Evolutionary conservation across 2,797 vertebrate genomes (phyloP).

Genomic region (Melanotaenia pygmaea): DNA sequence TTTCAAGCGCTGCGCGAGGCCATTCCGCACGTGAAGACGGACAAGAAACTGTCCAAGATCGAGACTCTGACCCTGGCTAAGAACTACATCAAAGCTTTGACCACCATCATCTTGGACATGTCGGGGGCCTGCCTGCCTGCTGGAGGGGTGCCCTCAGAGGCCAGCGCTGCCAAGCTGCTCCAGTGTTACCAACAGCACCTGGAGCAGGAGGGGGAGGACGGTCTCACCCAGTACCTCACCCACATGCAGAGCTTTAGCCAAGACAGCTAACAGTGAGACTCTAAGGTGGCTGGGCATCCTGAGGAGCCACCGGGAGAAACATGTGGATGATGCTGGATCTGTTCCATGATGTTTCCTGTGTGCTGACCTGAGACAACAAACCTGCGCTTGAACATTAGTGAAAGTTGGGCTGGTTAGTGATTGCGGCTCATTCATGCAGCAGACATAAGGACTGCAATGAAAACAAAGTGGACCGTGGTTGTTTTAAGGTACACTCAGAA

Average conservation of each 20-base stretch:
- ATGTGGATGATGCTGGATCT: slow-evolving; percentile 11
- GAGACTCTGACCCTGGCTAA: slow-evolving; percentile 98
- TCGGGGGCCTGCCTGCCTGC: slow-evolving; percentile 86
- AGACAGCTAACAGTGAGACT: slow-evolving; percentile 78
- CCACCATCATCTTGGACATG: slow-evolving; percentile 93
- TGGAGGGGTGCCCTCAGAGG: slow-evolving; percentile 73
- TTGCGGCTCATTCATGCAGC: slow-evolving; percentile 7
- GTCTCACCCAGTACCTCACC: slow-evolving; percentile 87
- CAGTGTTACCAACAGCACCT: slow-evolving; percentile 90
- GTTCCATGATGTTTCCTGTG: slow-evolving; percentile 10
- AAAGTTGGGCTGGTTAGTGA: neutral
- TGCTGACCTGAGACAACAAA: slow-evolving; percentile 8
- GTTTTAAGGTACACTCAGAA: slow-evolving; percentile 19
- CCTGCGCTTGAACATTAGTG: slow-evolving; percentile 13
- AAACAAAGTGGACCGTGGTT: slow-evolving; percentile 13
- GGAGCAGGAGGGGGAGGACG: slow-evolving; percentile 84
- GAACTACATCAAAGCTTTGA: slow-evolving; percentile 98
- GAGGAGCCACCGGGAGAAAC: neutral
- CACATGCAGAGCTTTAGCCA: slow-evolving; percentile 87
- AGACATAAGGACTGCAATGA: slow-evolving; percentile 25
- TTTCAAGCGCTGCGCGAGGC: slow-evolving; percentile 95
- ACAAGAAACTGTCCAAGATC: slow-evolving; percentile 98
- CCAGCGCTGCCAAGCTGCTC: slow-evolving; percentile 83
- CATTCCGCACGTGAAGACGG: slow-evolving; percentile 93
- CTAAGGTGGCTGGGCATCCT: neutral